Conservation (phyloP, 2,888 invertebrate species). For the Thecocarcelia acutangulata region DNA sequence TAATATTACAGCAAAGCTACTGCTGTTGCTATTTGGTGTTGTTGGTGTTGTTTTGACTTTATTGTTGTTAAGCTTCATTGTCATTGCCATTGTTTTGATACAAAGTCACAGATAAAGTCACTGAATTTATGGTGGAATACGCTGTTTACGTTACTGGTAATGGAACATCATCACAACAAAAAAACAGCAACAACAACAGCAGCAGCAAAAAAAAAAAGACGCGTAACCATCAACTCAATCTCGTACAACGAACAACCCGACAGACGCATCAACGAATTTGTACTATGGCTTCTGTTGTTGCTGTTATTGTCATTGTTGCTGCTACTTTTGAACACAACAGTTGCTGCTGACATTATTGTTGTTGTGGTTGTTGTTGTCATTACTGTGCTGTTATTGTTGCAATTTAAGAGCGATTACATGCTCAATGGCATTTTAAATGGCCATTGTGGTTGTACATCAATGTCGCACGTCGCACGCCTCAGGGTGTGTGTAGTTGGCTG, state of each 20-base stretch:
- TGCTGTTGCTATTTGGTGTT: conserved; percentile 29
- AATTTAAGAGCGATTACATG: conserved; percentile 70
- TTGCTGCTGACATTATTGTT: background rate
- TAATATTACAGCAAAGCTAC: conserved; percentile 24
- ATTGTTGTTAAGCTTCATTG: conserved; percentile 52
- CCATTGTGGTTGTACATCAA: conserved; percentile 69
- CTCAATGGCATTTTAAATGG: conserved; percentile 70
- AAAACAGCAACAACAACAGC: conserved; percentile 3
- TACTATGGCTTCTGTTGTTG: conserved; percentile 20
- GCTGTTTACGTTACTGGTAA: conserved; percentile 50
- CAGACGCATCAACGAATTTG: conserved; percentile 51
- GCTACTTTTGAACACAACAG: conserved; percentile 4
- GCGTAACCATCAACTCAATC: conserved; percentile 53
- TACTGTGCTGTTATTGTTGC: conserved; percentile 57
- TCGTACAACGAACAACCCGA: conserved; percentile 31
- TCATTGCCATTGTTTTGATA: conserved; percentile 62
- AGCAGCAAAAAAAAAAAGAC: conserved; percentile 31
- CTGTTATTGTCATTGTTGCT: conserved; percentile 10
- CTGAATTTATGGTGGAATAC: conserved; percentile 67
- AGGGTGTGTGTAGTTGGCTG: conserved; percentile 68
- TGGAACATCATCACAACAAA: conserved; percentile 23
- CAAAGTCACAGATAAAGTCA: conserved; percentile 64
- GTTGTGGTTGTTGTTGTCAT: conserved; percentile 3
- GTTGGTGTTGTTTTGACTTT: conserved; percentile 23
- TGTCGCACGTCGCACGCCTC: conserved; percentile 66